Evolutionary conservation across 1,140 invertebrate genomes (phyloP).

Genomic region (Drosophila orena): DNA sequence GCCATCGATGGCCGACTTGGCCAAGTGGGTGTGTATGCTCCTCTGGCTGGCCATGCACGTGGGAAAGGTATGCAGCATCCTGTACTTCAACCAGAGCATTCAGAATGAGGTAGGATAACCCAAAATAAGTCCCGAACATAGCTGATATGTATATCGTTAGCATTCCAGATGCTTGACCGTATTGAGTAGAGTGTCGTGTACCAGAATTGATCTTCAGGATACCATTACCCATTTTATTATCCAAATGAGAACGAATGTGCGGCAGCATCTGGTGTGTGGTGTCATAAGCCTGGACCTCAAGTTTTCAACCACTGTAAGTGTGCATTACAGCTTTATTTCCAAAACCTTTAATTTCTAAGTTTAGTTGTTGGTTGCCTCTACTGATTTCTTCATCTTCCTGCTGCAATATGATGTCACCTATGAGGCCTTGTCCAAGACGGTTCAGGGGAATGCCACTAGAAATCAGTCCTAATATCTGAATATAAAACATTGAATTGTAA

Average conservation of each 20-base stretch:
- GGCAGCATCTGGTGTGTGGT: constrained; percentile 50
- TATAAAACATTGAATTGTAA: too few species aligned
- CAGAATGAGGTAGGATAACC: constrained; percentile 27
- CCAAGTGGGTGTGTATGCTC: constrained; percentile 47
- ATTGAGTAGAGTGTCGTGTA: constrained; percentile 2
- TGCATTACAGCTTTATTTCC: background rate
- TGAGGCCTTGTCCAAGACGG: constrained; percentile 53
- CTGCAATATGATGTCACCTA: constrained; percentile 78
- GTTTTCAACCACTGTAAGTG: constrained; percentile 53
- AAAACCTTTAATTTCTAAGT: background rate
- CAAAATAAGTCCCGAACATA: background rate
- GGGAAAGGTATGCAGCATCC: constrained; percentile 60
- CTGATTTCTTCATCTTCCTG: constrained; percentile 73
- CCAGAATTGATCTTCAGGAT: constrained; percentile 38
- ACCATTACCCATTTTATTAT: constrained; percentile 50
- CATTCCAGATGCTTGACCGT: constrained; percentile 49
- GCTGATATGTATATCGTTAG: constrained; percentile 2
- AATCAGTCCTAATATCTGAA: background rate
- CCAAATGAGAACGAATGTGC: constrained; percentile 42
- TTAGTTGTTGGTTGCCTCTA: constrained; percentile 62
- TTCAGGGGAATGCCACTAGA: constrained; percentile 23
- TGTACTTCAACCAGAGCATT: constrained; percentile 57
- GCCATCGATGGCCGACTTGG: background rate
- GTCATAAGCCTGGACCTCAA: constrained; percentile 54
- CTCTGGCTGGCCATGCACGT: constrained; percentile 67